Conservation (phyloP, 64 coral and sea anemone species). For the Montipora foliosa region DNA sequence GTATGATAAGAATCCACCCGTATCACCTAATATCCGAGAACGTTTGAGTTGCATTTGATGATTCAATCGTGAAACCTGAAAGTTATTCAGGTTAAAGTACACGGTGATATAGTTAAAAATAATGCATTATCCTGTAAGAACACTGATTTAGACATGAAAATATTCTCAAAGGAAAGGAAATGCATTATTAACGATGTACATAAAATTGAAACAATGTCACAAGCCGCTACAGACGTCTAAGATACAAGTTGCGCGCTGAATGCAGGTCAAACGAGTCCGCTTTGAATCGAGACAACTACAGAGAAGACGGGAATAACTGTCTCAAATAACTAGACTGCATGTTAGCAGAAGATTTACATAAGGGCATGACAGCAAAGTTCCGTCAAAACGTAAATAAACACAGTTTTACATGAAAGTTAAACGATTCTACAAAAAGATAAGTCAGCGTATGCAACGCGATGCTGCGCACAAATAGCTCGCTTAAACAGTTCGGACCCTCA, state of each 20-base stretch:
- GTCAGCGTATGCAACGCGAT: background rate
- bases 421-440: constrained; percentile 15
- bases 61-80: background rate
- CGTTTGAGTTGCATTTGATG: background rate
- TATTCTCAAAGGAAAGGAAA: background rate
- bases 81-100: background rate
- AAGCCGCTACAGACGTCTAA: constrained; percentile 15
- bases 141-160: background rate
- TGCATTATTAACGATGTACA: constrained; percentile 37
- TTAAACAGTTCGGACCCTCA: background rate
- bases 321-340: background rate
- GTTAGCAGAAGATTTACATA: background rate
- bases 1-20: background rate
- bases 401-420: background rate
- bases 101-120: background rate
- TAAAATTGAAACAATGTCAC: constrained; percentile 42
- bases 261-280: background rate
- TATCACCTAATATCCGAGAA: background rate
- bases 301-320: background rate
- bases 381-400: constrained; percentile 8
- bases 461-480: background rate
- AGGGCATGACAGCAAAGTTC: background rate
- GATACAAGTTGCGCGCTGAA: background rate
- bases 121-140: background rate
- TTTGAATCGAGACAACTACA: background rate